Evolutionary conservation across 2,888 invertebrate species (phyloP).

Genomic region (Sceliomorpha sp.): DNA sequence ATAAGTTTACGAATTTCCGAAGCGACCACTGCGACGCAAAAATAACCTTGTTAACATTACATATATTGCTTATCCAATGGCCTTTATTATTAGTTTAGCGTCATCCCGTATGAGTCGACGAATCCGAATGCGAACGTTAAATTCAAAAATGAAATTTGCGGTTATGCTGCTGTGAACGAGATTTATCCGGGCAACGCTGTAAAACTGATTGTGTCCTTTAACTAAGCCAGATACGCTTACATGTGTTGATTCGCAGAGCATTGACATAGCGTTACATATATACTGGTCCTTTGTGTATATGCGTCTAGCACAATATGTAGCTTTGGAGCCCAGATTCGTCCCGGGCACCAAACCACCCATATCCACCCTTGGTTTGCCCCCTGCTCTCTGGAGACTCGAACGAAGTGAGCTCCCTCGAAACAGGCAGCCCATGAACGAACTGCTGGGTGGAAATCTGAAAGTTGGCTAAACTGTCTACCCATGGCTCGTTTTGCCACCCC

Average conservation of each 20-base stretch:
- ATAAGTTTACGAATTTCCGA: too few species aligned
- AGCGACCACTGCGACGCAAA: too few species aligned
- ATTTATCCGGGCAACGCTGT: conserved; percentile 6
- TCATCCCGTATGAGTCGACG: too few species aligned
- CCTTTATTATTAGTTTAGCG: too few species aligned
- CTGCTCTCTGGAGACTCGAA: conserved; percentile 47
- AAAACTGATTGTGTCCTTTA: conserved; percentile 10
- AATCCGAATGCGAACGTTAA: too few species aligned
- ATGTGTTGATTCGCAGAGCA: conserved; percentile 4
- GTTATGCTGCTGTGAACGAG: too few species aligned
- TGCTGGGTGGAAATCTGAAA: conserved; percentile 75
- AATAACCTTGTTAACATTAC: too few species aligned
- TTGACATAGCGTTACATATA: conserved; percentile 17
- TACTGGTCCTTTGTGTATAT: conserved; percentile 32
- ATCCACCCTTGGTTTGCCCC: conserved; percentile 48
- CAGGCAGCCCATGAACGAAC: conserved; percentile 70
- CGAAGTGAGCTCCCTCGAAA: conserved; percentile 60
- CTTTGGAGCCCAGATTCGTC: conserved; percentile 38
- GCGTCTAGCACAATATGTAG: conserved; percentile 27
- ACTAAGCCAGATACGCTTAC: conserved; percentile 5
- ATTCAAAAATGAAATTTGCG: too few species aligned
- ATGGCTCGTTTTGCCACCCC: conserved; percentile 61
- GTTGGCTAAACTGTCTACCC: conserved; percentile 74
- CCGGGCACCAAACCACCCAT: conserved; percentile 47
- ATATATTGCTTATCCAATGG: too few species aligned